Percentiles rank a stretch among this genome's conserved stretches.
These are phyloP conservation scores for Turdus rufiventris DNA, from an alignment of 2,113 vertebrate species.

Conservation along the genomic window DNA sequence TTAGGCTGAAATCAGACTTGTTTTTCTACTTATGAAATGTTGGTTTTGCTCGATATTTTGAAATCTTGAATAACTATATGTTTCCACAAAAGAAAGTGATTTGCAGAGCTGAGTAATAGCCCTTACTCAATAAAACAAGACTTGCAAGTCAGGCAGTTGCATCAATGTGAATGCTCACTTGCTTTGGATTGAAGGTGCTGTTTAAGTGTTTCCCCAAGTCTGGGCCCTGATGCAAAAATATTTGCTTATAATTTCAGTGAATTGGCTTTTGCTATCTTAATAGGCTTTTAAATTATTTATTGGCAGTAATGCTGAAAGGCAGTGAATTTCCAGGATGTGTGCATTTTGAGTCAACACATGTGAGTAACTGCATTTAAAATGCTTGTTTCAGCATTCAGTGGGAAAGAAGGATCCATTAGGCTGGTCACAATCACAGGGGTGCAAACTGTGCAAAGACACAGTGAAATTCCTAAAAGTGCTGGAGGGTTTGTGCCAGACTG, in stretches of 20 bases:
- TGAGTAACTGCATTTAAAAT: neutral
- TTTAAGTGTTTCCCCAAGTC: neutral
- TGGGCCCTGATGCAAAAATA: neutral
- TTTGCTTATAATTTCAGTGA: constrained; percentile 18
- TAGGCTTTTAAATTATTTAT: constrained; percentile 21
- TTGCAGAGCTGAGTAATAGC: neutral
- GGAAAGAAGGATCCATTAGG: neutral
- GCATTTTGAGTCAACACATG: neutral
- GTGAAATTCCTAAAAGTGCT: neutral
- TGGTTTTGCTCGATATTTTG: neutral
- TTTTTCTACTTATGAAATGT: neutral
- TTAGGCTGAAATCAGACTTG: neutral
- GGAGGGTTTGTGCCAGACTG: neutral
- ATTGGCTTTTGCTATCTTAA: constrained; percentile 14
- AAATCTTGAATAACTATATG: neutral
- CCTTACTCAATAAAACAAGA: neutral
- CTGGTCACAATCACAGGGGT: neutral
- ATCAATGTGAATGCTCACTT: neutral
- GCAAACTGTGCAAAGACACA: neutral
- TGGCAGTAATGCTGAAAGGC: neutral
- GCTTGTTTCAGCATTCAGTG: neutral
- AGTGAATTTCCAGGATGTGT: neutral
- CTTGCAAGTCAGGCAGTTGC: neutral
- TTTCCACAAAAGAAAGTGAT: neutral
- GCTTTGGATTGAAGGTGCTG: neutral